Evolutionary conservation across 1,140 invertebrate genomes (phyloP).

Genomic region (Nasonia vitripennis): DNA sequence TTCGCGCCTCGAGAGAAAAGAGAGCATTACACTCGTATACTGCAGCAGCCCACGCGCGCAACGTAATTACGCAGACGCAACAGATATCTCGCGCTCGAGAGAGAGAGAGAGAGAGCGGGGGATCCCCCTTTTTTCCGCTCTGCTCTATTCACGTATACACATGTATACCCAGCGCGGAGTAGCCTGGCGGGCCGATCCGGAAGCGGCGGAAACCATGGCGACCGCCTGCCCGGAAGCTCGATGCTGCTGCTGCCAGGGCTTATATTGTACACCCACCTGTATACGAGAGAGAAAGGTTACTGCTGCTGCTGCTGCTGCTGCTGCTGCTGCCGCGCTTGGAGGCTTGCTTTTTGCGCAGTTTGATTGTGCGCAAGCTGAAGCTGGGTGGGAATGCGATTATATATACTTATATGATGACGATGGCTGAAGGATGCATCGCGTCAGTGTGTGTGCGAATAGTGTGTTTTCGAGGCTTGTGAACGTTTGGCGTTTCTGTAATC

Average conservation of each 20-base stretch:
- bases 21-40: neutral
- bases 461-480: too few species aligned
- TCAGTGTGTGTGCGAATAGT: too few species aligned
- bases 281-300: neutral
- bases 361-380: too few species aligned
- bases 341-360: neutral
- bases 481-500: too few species aligned
- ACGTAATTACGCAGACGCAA: conserved; percentile 21
- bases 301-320: too few species aligned
- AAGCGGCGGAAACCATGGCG: conserved; percentile 58
- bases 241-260: conserved; percentile 1
- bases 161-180: too few species aligned
- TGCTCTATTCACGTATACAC: too few species aligned
- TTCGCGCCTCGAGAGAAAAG: neutral
- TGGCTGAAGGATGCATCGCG: too few species aligned
- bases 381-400: too few species aligned
- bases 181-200: conserved; percentile 26
- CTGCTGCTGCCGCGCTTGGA: neutral
- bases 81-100: neutral
- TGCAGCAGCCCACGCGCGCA: conserved; percentile 7
- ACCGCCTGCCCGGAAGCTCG: conserved; percentile 59
- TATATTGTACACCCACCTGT: conserved; percentile 18
- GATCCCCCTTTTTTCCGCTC: conserved; percentile 52
- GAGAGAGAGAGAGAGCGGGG: too few species aligned
- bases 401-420: too few species aligned